These are phyloP conservation scores for Strix uralensis DNA, from an alignment of 2,113 vertebrate genomes.

Conservation along the genomic window DNA sequence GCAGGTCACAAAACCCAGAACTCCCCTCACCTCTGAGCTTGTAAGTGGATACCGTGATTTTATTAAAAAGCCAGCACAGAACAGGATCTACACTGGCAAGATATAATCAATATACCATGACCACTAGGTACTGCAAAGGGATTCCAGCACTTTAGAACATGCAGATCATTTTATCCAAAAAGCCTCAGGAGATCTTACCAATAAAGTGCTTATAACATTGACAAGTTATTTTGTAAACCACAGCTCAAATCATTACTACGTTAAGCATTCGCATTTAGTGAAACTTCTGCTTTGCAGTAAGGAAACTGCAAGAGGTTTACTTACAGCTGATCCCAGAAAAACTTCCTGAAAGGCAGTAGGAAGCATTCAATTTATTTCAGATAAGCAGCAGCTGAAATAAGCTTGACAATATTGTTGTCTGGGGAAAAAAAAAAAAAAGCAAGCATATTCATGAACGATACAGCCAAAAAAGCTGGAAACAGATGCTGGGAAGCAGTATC, in stretches of 20 bases:
- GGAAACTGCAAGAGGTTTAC: slow-evolving; percentile 1
- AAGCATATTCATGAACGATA: background rate
- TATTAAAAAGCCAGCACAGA: background rate
- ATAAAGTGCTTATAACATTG: slow-evolving; percentile 8
- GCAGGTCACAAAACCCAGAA: background rate
- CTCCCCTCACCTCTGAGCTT: background rate
- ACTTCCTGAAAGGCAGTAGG: slow-evolving; percentile 22
- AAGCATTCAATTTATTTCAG: slow-evolving; percentile 33
- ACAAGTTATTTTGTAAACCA: slow-evolving; percentile 2
- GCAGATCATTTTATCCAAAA: background rate
- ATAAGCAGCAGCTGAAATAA: slow-evolving; percentile 10
- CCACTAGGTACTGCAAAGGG: background rate
- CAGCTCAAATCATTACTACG: background rate
- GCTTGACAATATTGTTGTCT: background rate
- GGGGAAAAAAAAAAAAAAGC: background rate
- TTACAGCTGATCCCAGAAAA: background rate
- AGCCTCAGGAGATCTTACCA: background rate
- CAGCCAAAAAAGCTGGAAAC: background rate
- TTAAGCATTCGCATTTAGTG: background rate
- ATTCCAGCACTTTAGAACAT: background rate
- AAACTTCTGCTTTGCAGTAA: background rate
- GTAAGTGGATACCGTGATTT: fast-evolving
- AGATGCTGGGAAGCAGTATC: background rate
- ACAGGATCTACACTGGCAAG: background rate
- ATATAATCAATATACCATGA: background rate